phyloP scores from a whole-genome alignment of 2,888 invertebrate genomes.

The Nemapogon koenigi region DNA sequence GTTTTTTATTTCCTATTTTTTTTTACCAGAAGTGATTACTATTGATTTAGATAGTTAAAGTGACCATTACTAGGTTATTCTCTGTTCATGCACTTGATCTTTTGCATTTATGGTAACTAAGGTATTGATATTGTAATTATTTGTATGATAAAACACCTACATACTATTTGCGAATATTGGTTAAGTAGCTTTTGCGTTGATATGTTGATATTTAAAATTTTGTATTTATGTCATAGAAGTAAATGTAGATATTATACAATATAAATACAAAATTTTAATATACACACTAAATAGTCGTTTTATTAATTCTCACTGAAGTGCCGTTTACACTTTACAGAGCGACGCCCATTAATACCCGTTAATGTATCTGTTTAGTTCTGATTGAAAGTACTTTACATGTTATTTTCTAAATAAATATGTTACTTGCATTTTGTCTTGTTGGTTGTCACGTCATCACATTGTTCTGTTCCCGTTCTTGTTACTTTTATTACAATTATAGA shows the following conservation, averaged over 20 bases:
- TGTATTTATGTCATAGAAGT: conserved; percentile 66
- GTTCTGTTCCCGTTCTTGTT: too few relatives aligned
- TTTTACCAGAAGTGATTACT: too few relatives aligned
- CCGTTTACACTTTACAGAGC: too few relatives aligned
- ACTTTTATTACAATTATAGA: too few relatives aligned
- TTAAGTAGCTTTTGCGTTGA: conserved; percentile 61
- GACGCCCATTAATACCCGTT: too few relatives aligned
- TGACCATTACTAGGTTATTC: background rate
- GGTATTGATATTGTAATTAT: conserved; percentile 66
- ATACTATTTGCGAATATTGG: conserved; percentile 58
- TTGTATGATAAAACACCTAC: conserved; percentile 63
- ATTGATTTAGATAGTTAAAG: conserved; percentile 2
- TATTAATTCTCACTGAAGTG: too few relatives aligned
- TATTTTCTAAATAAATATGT: too few relatives aligned
- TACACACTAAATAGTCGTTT: conserved; percentile 26
- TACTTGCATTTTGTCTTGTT: too few relatives aligned
- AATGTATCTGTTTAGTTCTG: too few relatives aligned
- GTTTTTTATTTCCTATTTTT: too few relatives aligned
- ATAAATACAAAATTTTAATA: conserved; percentile 67
- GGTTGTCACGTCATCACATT: too few relatives aligned
- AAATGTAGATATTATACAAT: conserved; percentile 64
- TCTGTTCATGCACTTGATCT: conserved; percentile 50
- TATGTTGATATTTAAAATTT: conserved; percentile 57
- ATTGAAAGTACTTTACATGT: too few relatives aligned
- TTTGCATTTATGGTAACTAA: conserved; percentile 65